Conservation (phyloP, 2,888 invertebrate genomes). For the Parascotia fuliginaria region DNA sequence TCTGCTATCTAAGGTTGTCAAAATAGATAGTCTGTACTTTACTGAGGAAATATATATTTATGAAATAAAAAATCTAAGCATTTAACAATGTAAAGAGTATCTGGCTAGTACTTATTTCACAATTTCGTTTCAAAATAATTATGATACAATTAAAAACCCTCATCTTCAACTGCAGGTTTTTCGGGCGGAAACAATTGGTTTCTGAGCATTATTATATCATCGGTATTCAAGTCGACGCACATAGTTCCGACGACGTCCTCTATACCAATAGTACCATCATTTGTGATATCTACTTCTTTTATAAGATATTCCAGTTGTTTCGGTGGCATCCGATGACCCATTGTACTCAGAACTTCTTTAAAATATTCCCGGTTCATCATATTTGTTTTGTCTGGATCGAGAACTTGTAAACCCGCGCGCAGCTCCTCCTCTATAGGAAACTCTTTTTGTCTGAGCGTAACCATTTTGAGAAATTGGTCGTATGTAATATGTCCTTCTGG, state of each 20-base stretch:
- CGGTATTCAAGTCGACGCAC: constrained; percentile 73
- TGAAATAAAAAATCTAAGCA: too few species aligned
- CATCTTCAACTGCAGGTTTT: constrained; percentile 24
- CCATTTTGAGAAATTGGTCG: constrained; percentile 75
- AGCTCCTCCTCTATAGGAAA: constrained; percentile 71
- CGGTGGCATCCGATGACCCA: constrained; percentile 67
- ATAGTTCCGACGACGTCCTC: constrained; percentile 79
- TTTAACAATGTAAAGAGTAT: too few species aligned
- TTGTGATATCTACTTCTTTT: constrained; percentile 75
- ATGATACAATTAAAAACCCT: too few species aligned
- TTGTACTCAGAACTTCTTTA: constrained; percentile 61
- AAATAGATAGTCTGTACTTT: too few species aligned
- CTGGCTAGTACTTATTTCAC: too few species aligned
- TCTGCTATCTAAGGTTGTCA: too few species aligned
- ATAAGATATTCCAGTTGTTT: constrained; percentile 67
- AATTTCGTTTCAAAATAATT: too few species aligned
- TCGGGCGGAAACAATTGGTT: constrained; percentile 45
- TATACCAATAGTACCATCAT: constrained; percentile 75
- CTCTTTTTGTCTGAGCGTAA: constrained; percentile 70
- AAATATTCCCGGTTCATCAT: constrained; percentile 66
- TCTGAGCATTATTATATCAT: constrained; percentile 66
- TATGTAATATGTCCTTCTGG: constrained; percentile 70
- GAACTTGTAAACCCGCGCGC: constrained; percentile 63
- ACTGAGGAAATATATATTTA: too few species aligned
- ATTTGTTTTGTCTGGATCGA: constrained; percentile 65